A percentile compares a stretch with the other conserved stretches of the same genome.
These are phyloP conservation scores for Sprattus sprattus DNA, from an alignment of 2,113 vertebrate species.

Conservation along the genomic window DNA sequence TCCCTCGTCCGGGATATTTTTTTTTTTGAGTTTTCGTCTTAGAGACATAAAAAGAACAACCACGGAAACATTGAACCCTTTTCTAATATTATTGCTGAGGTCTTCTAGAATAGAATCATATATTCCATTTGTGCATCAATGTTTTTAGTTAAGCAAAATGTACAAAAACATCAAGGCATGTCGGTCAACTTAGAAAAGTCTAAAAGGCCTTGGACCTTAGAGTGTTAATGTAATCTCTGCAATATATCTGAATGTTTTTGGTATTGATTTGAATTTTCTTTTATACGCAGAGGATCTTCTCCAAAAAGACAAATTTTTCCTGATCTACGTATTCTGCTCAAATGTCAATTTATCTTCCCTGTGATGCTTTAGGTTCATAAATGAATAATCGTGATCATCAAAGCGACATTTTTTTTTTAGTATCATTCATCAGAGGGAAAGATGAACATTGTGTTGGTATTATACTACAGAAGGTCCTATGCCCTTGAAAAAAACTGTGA, in stretches of 20 bases:
- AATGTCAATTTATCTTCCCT: background rate
- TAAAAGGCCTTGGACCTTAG: too few relatives aligned
- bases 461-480: background rate
- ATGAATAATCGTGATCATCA: background rate
- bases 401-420: background rate
- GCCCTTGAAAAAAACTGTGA: background rate
- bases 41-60: too few relatives aligned
- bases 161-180: too few relatives aligned
- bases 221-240: slow-evolving; percentile 15
- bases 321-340: background rate
- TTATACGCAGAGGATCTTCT: background rate
- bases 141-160: too few relatives aligned
- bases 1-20: too few relatives aligned
- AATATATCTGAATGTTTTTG: background rate
- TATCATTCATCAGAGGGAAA: background rate
- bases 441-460: background rate
- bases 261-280: slow-evolving; percentile 2
- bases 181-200: too few relatives aligned
- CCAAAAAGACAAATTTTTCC: background rate
- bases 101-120: too few relatives aligned
- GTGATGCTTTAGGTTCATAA: background rate
- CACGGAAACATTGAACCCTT: too few relatives aligned
- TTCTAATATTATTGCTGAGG: too few relatives aligned
- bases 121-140: too few relatives aligned
- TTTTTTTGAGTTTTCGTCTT: too few relatives aligned